phyloP scores from a whole-genome alignment of 2,113 vertebrate genomes.

The Colinus virginianus region DNA sequence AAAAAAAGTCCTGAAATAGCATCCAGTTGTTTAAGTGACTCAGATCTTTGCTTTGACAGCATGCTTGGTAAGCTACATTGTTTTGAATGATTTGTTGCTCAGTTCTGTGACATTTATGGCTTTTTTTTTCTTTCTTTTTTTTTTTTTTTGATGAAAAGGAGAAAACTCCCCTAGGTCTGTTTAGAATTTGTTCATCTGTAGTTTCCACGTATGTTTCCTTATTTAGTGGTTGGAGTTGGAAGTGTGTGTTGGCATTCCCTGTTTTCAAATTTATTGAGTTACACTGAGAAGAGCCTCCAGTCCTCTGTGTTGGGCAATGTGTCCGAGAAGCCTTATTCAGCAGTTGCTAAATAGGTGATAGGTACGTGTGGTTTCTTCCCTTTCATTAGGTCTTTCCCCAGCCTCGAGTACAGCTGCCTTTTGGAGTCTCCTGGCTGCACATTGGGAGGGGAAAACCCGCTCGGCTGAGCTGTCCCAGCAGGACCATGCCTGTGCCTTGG shows the following conservation, averaged over 20 bases:
- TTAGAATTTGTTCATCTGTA: constrained; percentile 69
- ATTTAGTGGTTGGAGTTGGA: constrained; percentile 66
- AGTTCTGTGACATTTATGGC: constrained; percentile 67
- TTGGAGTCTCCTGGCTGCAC: fast-evolving
- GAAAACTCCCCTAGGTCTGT: constrained; percentile 65
- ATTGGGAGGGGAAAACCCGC: not conserved
- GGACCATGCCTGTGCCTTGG: not conserved
- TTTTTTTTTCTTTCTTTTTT: not conserved
- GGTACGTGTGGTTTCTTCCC: constrained; percentile 40
- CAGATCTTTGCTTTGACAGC: constrained; percentile 60
- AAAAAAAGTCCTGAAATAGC: constrained; percentile 51
- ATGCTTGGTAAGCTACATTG: constrained; percentile 63
- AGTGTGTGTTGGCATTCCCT: constrained; percentile 63
- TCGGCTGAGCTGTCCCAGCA: not conserved
- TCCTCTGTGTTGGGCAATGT: constrained; percentile 58
- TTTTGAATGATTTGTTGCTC: constrained; percentile 67
- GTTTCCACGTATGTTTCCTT: constrained; percentile 72
- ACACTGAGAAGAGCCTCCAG: constrained; percentile 25
- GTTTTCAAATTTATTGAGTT: constrained; percentile 61
- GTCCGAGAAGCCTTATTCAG: constrained; percentile 61
- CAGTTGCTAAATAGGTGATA: constrained; percentile 66
- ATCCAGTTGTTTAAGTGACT: constrained; percentile 62
- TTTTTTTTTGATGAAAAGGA: constrained; percentile 58
- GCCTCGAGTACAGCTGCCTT: not conserved
- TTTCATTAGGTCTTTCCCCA: not conserved